phyloP scores from a whole-genome alignment of 92 coral and sea anemone species.

The Epizoanthus scotinus region DNA sequence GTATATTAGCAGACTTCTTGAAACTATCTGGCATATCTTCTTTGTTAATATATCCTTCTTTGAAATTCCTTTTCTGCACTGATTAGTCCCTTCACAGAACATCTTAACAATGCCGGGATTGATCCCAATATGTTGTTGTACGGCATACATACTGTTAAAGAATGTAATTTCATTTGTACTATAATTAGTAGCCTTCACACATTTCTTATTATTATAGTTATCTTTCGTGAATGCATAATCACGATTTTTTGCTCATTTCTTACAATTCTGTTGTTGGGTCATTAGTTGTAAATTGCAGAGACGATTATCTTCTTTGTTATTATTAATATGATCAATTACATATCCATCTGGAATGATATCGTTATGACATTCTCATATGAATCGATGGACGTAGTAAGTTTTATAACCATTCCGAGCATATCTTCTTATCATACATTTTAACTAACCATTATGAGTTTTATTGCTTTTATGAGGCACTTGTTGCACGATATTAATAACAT shows the following conservation, averaged over 20 bases:
- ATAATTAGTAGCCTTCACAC: conserved; percentile 27
- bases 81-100: no score
- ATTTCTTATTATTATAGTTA: conserved; percentile 22
- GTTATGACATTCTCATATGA: conserved; percentile 55
- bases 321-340: conserved; percentile 51
- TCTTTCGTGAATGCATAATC: conserved; percentile 30
- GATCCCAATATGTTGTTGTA: not conserved
- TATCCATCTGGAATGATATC: conserved; percentile 23
- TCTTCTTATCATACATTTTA: no score
- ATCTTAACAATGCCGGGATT: no score
- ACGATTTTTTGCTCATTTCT: conserved; percentile 24
- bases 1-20: no score
- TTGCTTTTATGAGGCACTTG: no score
- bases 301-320: conserved; percentile 39
- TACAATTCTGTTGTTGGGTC: conserved; percentile 43
- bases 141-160: conserved; percentile 27
- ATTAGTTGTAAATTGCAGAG: conserved; percentile 47
- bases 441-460: no score
- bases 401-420: not conserved
- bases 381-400: conserved; percentile 15
- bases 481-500: no score
- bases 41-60: no score
- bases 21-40: no score
- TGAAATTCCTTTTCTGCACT: no score
- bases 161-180: conserved; percentile 25